phyloP scores from a whole-genome alignment of 2,113 vertebrate species.

The Halichoerus grypus region DNA sequence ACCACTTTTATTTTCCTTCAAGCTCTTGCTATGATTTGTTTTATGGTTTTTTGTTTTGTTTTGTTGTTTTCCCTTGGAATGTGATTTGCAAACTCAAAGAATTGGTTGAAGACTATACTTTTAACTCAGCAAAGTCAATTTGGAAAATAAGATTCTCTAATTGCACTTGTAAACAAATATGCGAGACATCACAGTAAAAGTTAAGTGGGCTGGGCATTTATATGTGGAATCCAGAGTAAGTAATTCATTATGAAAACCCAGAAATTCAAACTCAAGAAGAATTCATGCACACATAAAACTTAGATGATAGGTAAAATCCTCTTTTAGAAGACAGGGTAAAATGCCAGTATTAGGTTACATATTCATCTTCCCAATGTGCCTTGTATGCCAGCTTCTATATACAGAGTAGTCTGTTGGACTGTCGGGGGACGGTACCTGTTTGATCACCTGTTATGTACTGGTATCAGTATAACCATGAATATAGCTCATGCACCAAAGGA shows the following conservation, averaged over 20 bases:
- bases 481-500: background rate
- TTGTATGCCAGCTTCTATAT: background rate
- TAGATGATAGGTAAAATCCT: background rate
- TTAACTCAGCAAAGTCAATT: conserved; percentile 67
- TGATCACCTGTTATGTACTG: background rate
- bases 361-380: background rate
- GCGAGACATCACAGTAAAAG: conserved; percentile 20
- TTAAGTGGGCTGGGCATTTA: conserved; percentile 27
- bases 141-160: conserved; percentile 68
- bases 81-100: conserved; percentile 56
- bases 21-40: conserved; percentile 1
- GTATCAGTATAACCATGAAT: background rate
- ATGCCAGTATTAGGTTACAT: background rate
- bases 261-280: conserved; percentile 24
- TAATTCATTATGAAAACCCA: conserved; percentile 60
- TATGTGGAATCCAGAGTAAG: background rate
- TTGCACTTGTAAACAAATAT: conserved; percentile 67
- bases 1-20: conserved; percentile 63
- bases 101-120: conserved; percentile 55
- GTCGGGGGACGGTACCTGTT: background rate
- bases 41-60: background rate
- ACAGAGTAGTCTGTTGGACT: background rate
- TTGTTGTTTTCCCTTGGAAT: background rate
- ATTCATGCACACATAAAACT: background rate
- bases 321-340: background rate